These are phyloP conservation scores for Nematolebias whitei DNA, from an alignment of 2,113 vertebrate species.

Conservation along the genomic window DNA sequence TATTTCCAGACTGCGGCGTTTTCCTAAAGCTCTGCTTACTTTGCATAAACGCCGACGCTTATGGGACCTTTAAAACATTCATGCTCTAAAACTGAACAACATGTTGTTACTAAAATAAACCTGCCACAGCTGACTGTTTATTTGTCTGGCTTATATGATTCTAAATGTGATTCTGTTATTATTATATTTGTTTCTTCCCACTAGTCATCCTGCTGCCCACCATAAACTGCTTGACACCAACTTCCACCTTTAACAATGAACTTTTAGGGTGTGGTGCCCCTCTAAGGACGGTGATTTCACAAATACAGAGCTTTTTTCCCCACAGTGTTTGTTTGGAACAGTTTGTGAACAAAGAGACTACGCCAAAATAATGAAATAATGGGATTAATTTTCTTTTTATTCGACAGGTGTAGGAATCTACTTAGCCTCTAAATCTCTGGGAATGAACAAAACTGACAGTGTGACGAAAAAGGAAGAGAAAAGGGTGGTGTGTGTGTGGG, in stretches of 20 bases:
- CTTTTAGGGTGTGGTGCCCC: slow-evolving; percentile 28
- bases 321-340: slow-evolving; percentile 42
- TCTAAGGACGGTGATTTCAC: slow-evolving; percentile 31
- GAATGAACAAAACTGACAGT: slow-evolving; percentile 25
- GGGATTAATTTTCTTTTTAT: slow-evolving; percentile 60
- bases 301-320: slow-evolving; percentile 18
- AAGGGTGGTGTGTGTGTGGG: too few relatives aligned
- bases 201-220: slow-evolving; percentile 19
- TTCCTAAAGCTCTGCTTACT: neutral
- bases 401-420: slow-evolving; percentile 39
- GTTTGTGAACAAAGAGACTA: slow-evolving; percentile 42
- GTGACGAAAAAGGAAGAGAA: slow-evolving; percentile 29
- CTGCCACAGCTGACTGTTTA: slow-evolving; percentile 6
- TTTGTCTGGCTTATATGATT: slow-evolving; percentile 1
- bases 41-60: neutral
- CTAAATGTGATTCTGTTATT: too few relatives aligned
- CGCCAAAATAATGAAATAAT: slow-evolving; percentile 50
- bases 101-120: neutral
- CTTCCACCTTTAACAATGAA: slow-evolving; percentile 39
- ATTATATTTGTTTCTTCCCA: slow-evolving; percentile 21
- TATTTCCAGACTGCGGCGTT: neutral
- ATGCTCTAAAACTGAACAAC: neutral
- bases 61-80: neutral
- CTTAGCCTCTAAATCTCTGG: slow-evolving; percentile 33
- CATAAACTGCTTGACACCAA: slow-evolving; percentile 19